Evolutionary conservation across 2,888 invertebrate genomes (phyloP).

Genomic region (Ichneumoninae sp.): DNA sequence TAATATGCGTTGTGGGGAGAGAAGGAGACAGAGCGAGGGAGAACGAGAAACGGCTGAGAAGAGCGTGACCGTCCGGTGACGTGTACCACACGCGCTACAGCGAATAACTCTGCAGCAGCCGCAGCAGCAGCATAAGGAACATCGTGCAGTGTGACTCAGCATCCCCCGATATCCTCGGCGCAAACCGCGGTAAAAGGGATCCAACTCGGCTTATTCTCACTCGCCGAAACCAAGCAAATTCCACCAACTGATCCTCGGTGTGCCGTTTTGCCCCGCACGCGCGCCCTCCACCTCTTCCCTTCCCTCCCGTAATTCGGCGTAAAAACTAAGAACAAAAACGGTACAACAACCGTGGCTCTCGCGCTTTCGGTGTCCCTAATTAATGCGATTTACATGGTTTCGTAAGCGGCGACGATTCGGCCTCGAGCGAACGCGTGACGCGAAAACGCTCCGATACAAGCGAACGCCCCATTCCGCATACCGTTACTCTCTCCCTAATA

Average conservation of each 20-base stretch:
- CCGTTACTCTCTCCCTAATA: constrained; percentile 81
- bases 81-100: constrained; percentile 70
- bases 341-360: constrained; percentile 30
- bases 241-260: background rate
- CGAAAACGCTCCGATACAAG: constrained; percentile 70
- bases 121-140: constrained; percentile 9
- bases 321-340: constrained; percentile 24
- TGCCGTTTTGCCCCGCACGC: constrained; percentile 45
- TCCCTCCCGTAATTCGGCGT: constrained; percentile 1
- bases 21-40: background rate
- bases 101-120: constrained; percentile 72
- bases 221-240: background rate
- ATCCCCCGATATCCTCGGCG: constrained; percentile 69
- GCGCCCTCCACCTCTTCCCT: background rate
- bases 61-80: constrained; percentile 64
- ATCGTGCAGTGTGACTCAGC: constrained; percentile 77
- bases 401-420: constrained; percentile 68
- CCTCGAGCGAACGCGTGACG: constrained; percentile 71
- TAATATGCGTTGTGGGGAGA: constrained; percentile 55
- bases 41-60: constrained; percentile 45
- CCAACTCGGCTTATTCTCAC: constrained; percentile 9
- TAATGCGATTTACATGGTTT: constrained; percentile 81
- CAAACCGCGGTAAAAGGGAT: constrained; percentile 56
- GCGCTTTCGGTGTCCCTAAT: constrained; percentile 75
- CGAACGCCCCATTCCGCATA: constrained; percentile 61